A percentile compares a stretch with the other conserved stretches of the same genome.
phyloP scores from a whole-genome alignment of 2,113 vertebrate species.

The Ammodytes marinus region DNA sequence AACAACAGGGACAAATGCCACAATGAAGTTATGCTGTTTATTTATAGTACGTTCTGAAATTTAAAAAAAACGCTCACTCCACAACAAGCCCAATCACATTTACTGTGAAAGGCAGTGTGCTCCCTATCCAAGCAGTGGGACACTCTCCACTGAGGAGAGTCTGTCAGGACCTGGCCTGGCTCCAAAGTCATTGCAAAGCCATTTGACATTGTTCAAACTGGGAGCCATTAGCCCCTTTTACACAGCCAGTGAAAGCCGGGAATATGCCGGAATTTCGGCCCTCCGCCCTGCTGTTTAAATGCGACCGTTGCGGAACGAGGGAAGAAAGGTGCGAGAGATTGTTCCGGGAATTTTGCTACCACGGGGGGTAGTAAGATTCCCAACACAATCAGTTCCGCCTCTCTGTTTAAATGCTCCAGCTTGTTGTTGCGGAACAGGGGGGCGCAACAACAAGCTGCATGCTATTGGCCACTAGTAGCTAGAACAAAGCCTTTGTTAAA shows the following conservation, averaged over 20 bases:
- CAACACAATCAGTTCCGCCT: too few relatives aligned
- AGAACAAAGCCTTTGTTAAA: constrained; percentile 26
- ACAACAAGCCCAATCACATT: constrained; percentile 11
- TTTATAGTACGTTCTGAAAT: constrained; percentile 46
- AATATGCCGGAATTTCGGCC: too few relatives aligned
- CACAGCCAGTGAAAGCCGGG: too few relatives aligned
- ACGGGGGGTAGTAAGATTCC: too few relatives aligned
- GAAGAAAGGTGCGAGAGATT: too few relatives aligned
- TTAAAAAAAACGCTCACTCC: constrained; percentile 10
- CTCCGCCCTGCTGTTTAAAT: too few relatives aligned
- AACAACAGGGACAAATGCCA: neutral
- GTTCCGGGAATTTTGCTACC: too few relatives aligned
- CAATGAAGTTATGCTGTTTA: constrained; percentile 3
- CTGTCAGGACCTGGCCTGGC: constrained; percentile 65
- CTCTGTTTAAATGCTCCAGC: too few relatives aligned
- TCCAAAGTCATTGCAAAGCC: constrained; percentile 69
- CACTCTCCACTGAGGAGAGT: constrained; percentile 51
- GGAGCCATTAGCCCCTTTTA: constrained; percentile 62
- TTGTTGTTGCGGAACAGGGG: too few relatives aligned
- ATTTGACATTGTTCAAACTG: constrained; percentile 73
- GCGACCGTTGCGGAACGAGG: too few relatives aligned
- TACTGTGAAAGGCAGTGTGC: constrained; percentile 26
- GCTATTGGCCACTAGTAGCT: constrained; percentile 33
- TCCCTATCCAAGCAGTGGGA: constrained; percentile 49
- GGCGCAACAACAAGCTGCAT: too few relatives aligned